These are phyloP conservation scores for Micronycteris hirsuta DNA, from an alignment of 2,113 vertebrate species.

Conservation along the genomic window DNA sequence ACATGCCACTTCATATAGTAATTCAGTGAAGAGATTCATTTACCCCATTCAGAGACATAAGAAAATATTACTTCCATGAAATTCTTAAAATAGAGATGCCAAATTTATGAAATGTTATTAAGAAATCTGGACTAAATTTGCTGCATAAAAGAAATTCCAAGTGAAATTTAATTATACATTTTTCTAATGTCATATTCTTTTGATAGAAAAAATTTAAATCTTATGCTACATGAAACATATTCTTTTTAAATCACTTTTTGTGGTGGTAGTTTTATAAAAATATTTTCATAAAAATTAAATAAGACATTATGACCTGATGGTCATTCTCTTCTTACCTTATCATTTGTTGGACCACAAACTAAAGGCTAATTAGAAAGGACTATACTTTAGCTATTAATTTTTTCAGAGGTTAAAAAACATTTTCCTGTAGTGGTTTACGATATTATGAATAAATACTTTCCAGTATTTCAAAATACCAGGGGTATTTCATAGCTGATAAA, in stretches of 20 bases:
- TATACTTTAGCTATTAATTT: conserved; percentile 5
- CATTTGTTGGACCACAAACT: conserved; percentile 34
- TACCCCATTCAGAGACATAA: neutral
- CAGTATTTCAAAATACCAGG: too few relatives aligned
- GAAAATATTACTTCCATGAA: neutral
- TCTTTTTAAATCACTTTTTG: neutral
- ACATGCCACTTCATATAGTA: neutral
- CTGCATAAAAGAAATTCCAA: neutral
- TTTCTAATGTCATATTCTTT: neutral
- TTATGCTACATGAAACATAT: neutral
- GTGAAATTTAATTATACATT: neutral
- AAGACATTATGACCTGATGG: neutral
- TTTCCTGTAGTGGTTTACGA: neutral
- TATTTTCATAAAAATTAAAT: conserved; percentile 41
- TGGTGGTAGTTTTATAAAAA: neutral
- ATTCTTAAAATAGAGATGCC: neutral
- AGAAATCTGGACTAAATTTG: neutral
- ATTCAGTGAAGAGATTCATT: neutral
- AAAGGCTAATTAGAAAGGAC: conserved; percentile 40
- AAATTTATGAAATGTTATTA: neutral
- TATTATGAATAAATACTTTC: neutral
- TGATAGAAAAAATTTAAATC: neutral
- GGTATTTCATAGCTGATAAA: neutral
- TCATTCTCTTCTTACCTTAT: neutral
- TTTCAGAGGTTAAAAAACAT: conserved; percentile 3